These are phyloP conservation scores for Mohoua ochrocephala DNA, from an alignment of 2,113 vertebrate species.

Conservation along the genomic window DNA sequence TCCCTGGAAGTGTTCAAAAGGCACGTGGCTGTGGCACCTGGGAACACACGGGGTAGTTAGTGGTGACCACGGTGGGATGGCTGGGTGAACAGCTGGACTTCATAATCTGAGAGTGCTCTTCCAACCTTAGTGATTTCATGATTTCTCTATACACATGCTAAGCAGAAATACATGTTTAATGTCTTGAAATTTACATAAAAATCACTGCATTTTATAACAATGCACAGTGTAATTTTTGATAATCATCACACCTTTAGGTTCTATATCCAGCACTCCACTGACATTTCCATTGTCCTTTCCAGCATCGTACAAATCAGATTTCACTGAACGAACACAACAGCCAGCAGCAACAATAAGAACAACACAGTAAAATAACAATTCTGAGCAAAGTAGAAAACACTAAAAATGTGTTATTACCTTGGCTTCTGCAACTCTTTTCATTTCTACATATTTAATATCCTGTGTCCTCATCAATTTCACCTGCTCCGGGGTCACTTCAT, in stretches of 20 bases:
- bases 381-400: neutral
- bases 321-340: neutral
- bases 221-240: neutral
- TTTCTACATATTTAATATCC: conserved; percentile 92
- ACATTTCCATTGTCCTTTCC: neutral
- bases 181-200: neutral
- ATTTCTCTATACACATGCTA: neutral
- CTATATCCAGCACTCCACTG: neutral
- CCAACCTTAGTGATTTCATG: neutral
- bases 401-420: conserved; percentile 69
- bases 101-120: neutral
- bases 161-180: neutral
- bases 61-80: neutral
- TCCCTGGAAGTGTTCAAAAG: neutral
- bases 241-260: neutral
- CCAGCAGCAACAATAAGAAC: neutral
- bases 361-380: neutral
- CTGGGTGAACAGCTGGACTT: neutral
- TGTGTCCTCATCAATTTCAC: conserved; percentile 90
- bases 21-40: neutral
- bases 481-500: conserved; percentile 86
- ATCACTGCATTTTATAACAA: neutral
- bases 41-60: neutral
- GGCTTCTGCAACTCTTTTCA: conserved; percentile 89
- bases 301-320: neutral